A percentile compares a stretch with the other conserved stretches of the same genome.
These are phyloP conservation scores for Pteropus rufus DNA, from an alignment of 2,797 vertebrate species.

Conservation along the genomic window DNA sequence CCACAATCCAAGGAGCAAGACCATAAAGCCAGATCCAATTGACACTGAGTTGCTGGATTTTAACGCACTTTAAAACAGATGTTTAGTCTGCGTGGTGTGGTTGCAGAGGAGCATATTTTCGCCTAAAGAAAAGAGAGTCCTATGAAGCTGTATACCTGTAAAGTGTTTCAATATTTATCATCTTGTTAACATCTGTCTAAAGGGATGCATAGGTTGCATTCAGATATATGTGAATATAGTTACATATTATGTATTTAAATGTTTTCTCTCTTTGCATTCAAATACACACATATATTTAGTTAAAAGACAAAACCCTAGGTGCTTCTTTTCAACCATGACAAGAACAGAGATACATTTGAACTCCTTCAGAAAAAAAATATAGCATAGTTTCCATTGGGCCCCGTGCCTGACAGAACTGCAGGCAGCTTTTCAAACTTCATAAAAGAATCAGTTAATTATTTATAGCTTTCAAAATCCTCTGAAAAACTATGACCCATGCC, in stretches of 20 bases:
- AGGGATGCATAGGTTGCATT: background rate
- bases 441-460: background rate
- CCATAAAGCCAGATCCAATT: slow-evolving; percentile 80
- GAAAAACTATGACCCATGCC: background rate
- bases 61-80: slow-evolving; percentile 81
- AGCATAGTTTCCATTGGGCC: background rate
- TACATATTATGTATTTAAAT: slow-evolving; percentile 58
- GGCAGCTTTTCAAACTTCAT: background rate
- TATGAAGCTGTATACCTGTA: background rate
- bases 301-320: slow-evolving; percentile 38
- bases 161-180: slow-evolving; percentile 42
- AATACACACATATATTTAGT: slow-evolving; percentile 32
- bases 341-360: slow-evolving; percentile 5
- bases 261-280: slow-evolving; percentile 57
- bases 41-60: slow-evolving; percentile 83
- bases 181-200: slow-evolving; percentile 36
- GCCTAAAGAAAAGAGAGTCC: background rate
- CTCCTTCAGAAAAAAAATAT: background rate
- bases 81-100: slow-evolving; percentile 65
- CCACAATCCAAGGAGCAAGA: slow-evolving; percentile 80
- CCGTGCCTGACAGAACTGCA: background rate
- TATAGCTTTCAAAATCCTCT: background rate
- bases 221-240: background rate
- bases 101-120: slow-evolving; percentile 54
- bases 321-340: slow-evolving; percentile 26